A percentile compares a stretch with the other conserved stretches of the same genome.
Conservation (phyloP, 1,140 invertebrate species). For the Procambarus clarkii region DNA sequence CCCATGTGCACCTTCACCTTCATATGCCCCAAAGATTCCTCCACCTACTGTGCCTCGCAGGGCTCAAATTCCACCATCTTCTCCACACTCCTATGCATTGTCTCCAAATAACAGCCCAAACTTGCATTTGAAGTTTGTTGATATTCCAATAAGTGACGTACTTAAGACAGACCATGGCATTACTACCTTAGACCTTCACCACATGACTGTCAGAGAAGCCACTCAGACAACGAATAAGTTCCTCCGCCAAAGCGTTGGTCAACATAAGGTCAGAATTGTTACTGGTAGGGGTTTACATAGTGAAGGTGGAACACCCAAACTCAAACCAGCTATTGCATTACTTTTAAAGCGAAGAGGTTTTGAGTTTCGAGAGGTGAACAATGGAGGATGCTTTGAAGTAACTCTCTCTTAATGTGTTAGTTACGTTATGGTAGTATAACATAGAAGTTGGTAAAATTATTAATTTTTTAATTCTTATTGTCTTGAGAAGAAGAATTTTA, state of each 20-base stretch:
- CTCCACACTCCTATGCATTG: neutral
- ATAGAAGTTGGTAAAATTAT: too few relatives aligned
- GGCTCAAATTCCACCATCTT: neutral
- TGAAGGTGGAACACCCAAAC: conserved; percentile 17
- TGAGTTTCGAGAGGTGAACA: neutral
- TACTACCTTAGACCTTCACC: conserved; percentile 28
- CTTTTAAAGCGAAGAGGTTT: neutral
- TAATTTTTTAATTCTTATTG: too few relatives aligned
- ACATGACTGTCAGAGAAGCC: conserved; percentile 40
- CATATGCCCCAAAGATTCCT: neutral
- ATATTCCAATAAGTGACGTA: neutral
- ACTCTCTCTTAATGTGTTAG: neutral
- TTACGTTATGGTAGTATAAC: too few relatives aligned
- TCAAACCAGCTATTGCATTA: conserved; percentile 28
- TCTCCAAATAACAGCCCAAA: neutral
- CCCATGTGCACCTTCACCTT: neutral
- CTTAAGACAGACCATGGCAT: conserved; percentile 19
- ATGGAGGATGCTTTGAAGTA: conserved; percentile 46
- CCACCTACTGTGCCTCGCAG: too few relatives aligned
- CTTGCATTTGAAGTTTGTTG: conserved; percentile 20
- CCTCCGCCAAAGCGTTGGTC: neutral
- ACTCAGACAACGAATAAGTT: conserved; percentile 3
- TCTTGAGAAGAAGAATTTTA: too few relatives aligned
- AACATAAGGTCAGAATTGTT: conserved; percentile 17
- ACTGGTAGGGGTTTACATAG: conserved; percentile 48